Conservation (phyloP, 2,888 invertebrate species). For the Troglohyphantes excavatus region DNA sequence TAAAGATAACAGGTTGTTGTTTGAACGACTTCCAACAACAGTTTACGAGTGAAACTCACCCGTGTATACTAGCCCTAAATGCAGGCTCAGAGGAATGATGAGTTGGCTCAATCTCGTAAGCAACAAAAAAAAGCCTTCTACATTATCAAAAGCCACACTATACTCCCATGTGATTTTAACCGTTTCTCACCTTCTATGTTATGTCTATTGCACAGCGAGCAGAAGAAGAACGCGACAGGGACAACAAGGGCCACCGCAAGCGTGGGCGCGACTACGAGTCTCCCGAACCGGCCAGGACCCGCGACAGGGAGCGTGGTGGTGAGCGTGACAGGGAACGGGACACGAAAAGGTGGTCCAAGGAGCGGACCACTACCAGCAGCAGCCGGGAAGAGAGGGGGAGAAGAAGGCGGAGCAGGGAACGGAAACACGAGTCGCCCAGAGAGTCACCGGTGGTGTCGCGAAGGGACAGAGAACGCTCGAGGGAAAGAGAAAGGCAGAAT, state of each 20-base stretch:
- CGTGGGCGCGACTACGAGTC: constrained; percentile 72
- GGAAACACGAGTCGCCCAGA: constrained; percentile 59
- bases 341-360: constrained; percentile 83
- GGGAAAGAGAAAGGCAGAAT: constrained; percentile 85
- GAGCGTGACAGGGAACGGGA: constrained; percentile 82
- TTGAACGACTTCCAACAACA: too few species aligned
- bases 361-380: constrained; percentile 81
- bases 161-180: not conserved
- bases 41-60: too few species aligned
- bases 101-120: too few species aligned
- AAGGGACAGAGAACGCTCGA: constrained; percentile 70
- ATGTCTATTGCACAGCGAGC: constrained; percentile 85
- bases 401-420: constrained; percentile 55
- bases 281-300: constrained; percentile 72
- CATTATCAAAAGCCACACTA: not conserved
- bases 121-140: too few species aligned
- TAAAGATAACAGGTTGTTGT: too few species aligned
- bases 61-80: too few species aligned
- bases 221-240: constrained; percentile 87
- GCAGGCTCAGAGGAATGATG: too few species aligned
- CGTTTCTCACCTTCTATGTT: not conserved
- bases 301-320: constrained; percentile 51
- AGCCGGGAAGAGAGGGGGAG: constrained; percentile 63
- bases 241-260: constrained; percentile 63
- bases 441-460: constrained; percentile 64